Base-by-base conservation (phyloP, 2,113 vertebrate species). In the Emydura subglobosa region DNA sequence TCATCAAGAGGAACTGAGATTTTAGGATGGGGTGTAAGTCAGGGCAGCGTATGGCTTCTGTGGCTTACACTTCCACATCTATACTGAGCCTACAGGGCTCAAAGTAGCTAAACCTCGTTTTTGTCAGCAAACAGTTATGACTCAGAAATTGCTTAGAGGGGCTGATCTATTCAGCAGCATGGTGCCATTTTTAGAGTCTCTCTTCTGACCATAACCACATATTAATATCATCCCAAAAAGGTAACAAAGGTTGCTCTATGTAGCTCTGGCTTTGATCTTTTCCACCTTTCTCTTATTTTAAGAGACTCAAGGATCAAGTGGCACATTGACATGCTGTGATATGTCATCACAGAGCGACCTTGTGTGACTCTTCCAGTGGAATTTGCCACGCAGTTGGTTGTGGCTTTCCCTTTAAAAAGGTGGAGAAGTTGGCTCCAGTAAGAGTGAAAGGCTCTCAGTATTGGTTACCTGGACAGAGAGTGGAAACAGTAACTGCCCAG, bases 271-370 rank as follows among this genome's bases (percentile, higher is more conserved):
- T 94, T 91, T 89, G 89, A 93, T 87, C 53, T 91, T 95, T 89
- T 91, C 88, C 54, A 78, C 68, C 42, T 19, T 53, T 86, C 49
- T 89, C 57, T 53, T 95, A 10, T 92, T 97, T 89, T 65, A 86
- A 19, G 86, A 93, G 55, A 92, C 13, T 31, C 68, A 47, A 59
- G 55, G 84, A 13, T 84, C 54, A 84, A 49, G 1, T 1, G 49
- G 16, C n/a, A 19, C 0, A 49, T 57, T 0, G 2, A 21, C 47
- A 51, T 2, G 4, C 84, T 82, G 86, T 76, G 44, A 14, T 10
- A 72, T 91, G 79, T 74, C 81, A 65, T 47, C 47, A 79, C 72
- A 68, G 84, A 82, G 78, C 81, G 68, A 25, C 80, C 61, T 47
- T 54, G 42, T 54, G 59, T 87, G 91, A 86, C 85, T 85, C 86